phyloP scores from a whole-genome alignment of 2,797 vertebrate species.

The Nyctibius grandis region DNA sequence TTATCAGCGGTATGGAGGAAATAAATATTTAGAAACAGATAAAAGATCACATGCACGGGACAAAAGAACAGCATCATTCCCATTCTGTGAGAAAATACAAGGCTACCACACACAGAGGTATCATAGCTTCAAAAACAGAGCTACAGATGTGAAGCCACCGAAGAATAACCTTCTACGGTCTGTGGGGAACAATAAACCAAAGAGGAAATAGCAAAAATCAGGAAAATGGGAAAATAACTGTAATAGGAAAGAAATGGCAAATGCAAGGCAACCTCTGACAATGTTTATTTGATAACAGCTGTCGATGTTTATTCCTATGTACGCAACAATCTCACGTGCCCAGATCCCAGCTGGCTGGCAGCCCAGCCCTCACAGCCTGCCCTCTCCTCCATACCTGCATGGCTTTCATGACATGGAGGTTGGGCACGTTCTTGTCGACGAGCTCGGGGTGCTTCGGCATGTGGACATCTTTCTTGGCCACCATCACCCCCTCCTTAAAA shows the following conservation, averaged over 20 bases:
- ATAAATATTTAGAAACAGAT: neutral
- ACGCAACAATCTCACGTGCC: accelerated
- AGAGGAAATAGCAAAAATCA: neutral
- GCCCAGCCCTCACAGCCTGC: neutral
- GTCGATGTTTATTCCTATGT: accelerated
- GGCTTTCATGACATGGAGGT: slow-evolving; percentile 99
- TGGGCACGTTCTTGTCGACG: slow-evolving; percentile 97
- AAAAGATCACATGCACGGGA: accelerated
- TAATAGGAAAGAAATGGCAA: accelerated
- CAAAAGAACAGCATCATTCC: neutral
- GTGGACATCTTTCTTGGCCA: slow-evolving; percentile 98
- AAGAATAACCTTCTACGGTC: accelerated
- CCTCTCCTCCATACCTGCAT: slow-evolving; percentile 83
- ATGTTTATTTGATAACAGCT: accelerated
- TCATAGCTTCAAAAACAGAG: neutral
- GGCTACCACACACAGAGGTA: neutral
- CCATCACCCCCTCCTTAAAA: slow-evolving; percentile 99
- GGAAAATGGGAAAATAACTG: neutral
- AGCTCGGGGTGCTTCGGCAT: slow-evolving; percentile 96
- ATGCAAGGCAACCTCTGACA: accelerated
- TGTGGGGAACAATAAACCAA: neutral
- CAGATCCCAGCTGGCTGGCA: accelerated
- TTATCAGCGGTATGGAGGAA: accelerated
- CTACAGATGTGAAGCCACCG: neutral
- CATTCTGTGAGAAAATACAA: neutral